phyloP scores from a whole-genome alignment of 1,140 invertebrate species.

The Drosophila ercepeae region DNA sequence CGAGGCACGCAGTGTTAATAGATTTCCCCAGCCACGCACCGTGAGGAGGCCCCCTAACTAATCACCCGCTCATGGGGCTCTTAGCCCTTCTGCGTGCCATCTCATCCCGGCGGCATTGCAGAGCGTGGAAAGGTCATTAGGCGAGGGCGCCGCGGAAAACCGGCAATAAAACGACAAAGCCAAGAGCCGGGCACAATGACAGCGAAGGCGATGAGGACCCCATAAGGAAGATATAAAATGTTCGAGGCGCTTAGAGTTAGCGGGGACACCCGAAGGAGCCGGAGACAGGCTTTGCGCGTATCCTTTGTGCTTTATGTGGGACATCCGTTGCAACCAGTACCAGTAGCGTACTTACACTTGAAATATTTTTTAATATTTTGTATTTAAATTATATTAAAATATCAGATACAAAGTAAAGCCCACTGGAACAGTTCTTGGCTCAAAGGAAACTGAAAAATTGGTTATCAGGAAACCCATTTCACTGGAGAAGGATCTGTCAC shows the following conservation, averaged over 20 bases:
- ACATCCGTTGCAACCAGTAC: conserved; percentile 61
- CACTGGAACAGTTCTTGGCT: too few species aligned
- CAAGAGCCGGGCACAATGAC: conserved; percentile 62
- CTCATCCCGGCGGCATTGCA: conserved; percentile 2
- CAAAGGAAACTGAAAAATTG: conserved; percentile 31
- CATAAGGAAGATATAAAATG: conserved; percentile 79
- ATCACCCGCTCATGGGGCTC: conserved; percentile 62
- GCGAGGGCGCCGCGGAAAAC: conserved; percentile 65
- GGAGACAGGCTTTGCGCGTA: conserved; percentile 38
- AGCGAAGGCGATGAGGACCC: conserved; percentile 37
- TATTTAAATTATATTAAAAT: not conserved
- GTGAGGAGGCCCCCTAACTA: conserved; percentile 26
- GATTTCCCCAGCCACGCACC: conserved; percentile 46
- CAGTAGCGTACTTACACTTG: conserved; percentile 9
- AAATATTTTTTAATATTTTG: not conserved
- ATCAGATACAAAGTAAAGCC: too few species aligned
- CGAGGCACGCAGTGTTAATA: conserved; percentile 65
- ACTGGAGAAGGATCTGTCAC: not conserved
- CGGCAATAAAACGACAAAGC: conserved; percentile 80
- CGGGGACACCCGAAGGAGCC: conserved; percentile 13
- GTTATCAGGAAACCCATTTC: conserved; percentile 25
- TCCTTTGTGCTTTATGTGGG: conserved; percentile 74
- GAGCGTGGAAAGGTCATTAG: conserved; percentile 67
- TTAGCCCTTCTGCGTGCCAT: conserved; percentile 18
- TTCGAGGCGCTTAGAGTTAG: conserved; percentile 30